Evolutionary conservation across 2,797 vertebrate species (phyloP), one percentile per base, ranked within the genome.

Genomic region (Psittacula echo): DNA sequence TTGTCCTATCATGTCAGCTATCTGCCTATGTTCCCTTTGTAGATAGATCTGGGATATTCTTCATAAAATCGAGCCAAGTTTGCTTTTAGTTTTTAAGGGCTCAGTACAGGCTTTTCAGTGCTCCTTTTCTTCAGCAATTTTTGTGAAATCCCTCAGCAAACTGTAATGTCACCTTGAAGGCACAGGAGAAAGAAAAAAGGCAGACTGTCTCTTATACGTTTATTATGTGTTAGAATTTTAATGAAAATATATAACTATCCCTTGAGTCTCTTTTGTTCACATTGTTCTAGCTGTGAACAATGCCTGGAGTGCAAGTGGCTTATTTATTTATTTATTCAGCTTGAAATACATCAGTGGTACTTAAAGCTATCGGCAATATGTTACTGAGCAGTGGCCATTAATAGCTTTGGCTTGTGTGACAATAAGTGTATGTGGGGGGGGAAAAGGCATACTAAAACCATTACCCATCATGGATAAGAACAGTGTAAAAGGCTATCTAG

Each of bases 281-380:
- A 30, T 10, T 27, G 19, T 21, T 76, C 76, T 34, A 53, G 65
- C 85, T 87, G 67, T n/a, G 56, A 66, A 12, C n/a, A 2, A 41
- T 50, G 51, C 76, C 48, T 73, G 4, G 7, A 78, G 64, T 83
- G 74, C 89, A 80, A 78, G 44, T 76, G 80, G 44, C 41, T 87
- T 29, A 2, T 61, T 75, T 45, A 5, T 76, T 67, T 67, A 34
- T 83, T 58, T 81, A 56, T 78, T 67, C 67, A 74, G 77, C 67
- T 92, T 74, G 78, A 85, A 78, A 39, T 65, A 61, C 37, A 27
- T 77, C 56, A 50, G 20, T 82, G 78, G 44, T 90, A 77, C 90
- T 95, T 74, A 39, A 54, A 96, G 84, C 85, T 74, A 47, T 89
- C 47, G 48, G 84, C 76, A 85, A 29, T 62, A 34, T 68, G 30